Base-by-base conservation (phyloP, 2,888 invertebrate species). In the Congeria kusceri region DNA sequence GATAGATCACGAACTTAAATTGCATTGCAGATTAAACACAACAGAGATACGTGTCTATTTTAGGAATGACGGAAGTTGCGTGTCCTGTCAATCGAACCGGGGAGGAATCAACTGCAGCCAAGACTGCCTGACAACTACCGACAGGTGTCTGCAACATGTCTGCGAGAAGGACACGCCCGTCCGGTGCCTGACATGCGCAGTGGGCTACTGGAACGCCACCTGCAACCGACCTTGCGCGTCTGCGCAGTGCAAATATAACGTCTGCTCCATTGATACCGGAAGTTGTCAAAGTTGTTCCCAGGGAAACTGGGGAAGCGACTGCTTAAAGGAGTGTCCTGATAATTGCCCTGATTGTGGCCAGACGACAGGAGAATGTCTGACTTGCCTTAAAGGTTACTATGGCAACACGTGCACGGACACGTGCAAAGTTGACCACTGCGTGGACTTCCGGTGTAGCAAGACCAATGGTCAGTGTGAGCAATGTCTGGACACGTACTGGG, bases 401-500 rank as follows among this genome's bases (percentile, higher is more conserved):
- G 78, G 73, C 28, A 9, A 63, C 39, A 13, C 44, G 15, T 79
- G 78, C 46, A 70, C 49, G 11, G 25, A 49, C 11, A 66, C 47
- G 0, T 79, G 78, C 29, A 20, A 53, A 13, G 29, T 23, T 20
- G n/a, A 58, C 9, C 49, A 57, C 47, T 72, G 71, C 46, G 28
- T 25, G 3, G 58, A 29, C 15, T 69, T 53, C 25, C 27, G 32
- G 9, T 79, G 78, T 70, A 47, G 61, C 9, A 66, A 20, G n/a
- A 29, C 11, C 44, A 70, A 47, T 27, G 78, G 78, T 18, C 32
- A 66, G 7, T 79, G 78, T 47, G 20, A 20, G 13, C n/a, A 28
- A 0, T 79, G 78, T 58, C n/a, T 58, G n/a, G 27, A 28, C 11
- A 65, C 59, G 18, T 62, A 61, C 32, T 63, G 75, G 80, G 80